These are phyloP conservation scores for Machimus rusticus DNA, from an alignment of 2,888 invertebrate species.

Conservation along the genomic window DNA sequence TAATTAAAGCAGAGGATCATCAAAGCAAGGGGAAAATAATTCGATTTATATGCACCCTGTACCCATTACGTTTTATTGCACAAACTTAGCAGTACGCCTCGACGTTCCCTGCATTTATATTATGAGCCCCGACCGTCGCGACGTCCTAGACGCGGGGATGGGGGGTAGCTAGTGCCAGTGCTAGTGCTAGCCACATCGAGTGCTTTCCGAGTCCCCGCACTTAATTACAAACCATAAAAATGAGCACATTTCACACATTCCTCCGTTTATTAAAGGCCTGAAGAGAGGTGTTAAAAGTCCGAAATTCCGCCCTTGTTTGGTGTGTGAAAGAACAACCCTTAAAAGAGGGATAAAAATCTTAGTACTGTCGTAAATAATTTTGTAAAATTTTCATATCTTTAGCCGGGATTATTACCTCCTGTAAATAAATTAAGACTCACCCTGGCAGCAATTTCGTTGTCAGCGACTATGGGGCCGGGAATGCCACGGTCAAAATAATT, in stretches of 20 bases:
- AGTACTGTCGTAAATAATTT: slow-evolving; percentile 18
- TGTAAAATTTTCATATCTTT: slow-evolving; percentile 32
- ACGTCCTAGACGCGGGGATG: background rate
- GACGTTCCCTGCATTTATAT: background rate
- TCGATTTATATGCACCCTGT: slow-evolving; percentile 28
- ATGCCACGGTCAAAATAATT: background rate
- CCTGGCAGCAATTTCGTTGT: background rate
- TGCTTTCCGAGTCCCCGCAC: background rate
- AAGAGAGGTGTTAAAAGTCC: slow-evolving; percentile 12
- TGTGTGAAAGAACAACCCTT: background rate
- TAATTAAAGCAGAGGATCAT: background rate
- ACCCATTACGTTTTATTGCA: slow-evolving; percentile 19
- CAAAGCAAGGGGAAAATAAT: slow-evolving; percentile 1
- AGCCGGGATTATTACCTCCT: background rate
- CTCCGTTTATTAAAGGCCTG: background rate
- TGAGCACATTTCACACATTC: slow-evolving; percentile 1
- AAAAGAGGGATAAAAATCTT: slow-evolving; percentile 32
- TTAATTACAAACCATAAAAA: slow-evolving; percentile 28
- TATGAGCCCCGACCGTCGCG: background rate
- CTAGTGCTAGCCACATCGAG: background rate
- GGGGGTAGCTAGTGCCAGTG: background rate
- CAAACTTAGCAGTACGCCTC: background rate
- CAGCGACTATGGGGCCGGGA: background rate
- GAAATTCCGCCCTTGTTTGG: slow-evolving; percentile 13
- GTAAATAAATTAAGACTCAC: slow-evolving; percentile 12